Evolutionary conservation across 2,888 invertebrate genomes (phyloP).

Genomic region (Ectropis crepuscularia): DNA sequence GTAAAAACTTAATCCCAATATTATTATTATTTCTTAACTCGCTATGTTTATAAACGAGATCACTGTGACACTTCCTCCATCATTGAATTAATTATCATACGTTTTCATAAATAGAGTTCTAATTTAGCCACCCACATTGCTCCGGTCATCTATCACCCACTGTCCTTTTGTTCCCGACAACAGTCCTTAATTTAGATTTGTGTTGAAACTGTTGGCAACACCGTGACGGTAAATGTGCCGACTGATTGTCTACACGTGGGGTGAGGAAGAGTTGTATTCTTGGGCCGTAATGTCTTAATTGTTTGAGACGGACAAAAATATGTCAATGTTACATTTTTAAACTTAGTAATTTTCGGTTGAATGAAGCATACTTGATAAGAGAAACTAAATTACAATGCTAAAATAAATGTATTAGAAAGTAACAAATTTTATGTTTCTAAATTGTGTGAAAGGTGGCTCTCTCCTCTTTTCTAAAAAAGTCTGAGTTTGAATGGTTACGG

Average conservation of each 20-base stretch:
- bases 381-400: too few species aligned
- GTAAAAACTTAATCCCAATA: too few species aligned
- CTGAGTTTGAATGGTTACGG: too few species aligned
- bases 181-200: constrained; percentile 55
- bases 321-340: too few species aligned
- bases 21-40: background rate
- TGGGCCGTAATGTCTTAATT: too few species aligned
- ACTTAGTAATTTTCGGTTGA: too few species aligned
- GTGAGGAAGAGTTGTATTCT: constrained; percentile 12
- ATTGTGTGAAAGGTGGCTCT: too few species aligned
- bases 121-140: constrained; percentile 33
- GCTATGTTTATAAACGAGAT: background rate
- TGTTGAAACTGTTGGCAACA: constrained; percentile 53
- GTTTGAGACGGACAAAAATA: too few species aligned
- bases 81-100: constrained; percentile 4
- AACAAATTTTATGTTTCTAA: too few species aligned
- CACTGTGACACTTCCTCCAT: constrained; percentile 9
- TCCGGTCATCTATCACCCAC: constrained; percentile 20
- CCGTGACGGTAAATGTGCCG: constrained; percentile 64
- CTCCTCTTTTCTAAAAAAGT: too few species aligned
- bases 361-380: too few species aligned
- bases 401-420: too few species aligned
- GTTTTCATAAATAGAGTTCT: constrained; percentile 12
- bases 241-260: constrained; percentile 61
- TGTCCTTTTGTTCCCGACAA: constrained; percentile 22